A percentile compares a stretch with the other conserved stretches of the same genome.
Conservation (phyloP, 2,113 vertebrate species). For the Ancistrus triradiatus region DNA sequence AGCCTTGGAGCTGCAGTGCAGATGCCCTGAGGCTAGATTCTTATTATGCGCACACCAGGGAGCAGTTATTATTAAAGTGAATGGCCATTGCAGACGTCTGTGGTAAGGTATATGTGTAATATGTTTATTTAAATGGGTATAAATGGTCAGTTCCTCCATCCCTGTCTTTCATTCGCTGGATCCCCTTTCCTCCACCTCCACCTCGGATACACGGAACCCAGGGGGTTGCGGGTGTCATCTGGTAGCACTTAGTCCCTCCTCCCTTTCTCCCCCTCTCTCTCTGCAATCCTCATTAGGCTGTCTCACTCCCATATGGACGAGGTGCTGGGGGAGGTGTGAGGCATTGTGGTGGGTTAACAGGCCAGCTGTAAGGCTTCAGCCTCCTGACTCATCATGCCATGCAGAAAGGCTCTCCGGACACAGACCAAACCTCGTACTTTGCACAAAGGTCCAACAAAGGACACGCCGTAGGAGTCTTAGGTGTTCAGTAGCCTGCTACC, state of each 20-base stretch:
- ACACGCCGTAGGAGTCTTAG: background rate
- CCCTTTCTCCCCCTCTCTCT: constrained; percentile 27
- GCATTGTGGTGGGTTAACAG: constrained; percentile 29
- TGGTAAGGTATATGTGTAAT: background rate
- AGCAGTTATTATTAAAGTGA: constrained; percentile 22
- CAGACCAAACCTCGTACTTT: background rate
- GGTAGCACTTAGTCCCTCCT: constrained; percentile 53
- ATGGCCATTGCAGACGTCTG: constrained; percentile 19
- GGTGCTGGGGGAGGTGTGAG: constrained; percentile 18
- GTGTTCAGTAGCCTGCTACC: no score
- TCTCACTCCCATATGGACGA: constrained; percentile 18
- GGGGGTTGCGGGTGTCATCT: constrained; percentile 51
- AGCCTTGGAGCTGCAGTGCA: constrained; percentile 1
- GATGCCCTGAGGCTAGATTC: constrained; percentile 7
- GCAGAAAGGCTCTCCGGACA: constrained; percentile 13
- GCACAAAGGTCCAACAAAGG: background rate
- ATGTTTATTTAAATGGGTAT: constrained; percentile 23
- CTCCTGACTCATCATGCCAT: constrained; percentile 32
- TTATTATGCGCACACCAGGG: constrained; percentile 5
- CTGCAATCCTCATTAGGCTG: constrained; percentile 57
- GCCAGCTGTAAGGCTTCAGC: constrained; percentile 36
- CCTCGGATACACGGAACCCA: constrained; percentile 14
- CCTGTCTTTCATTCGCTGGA: background rate
- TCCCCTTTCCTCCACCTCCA: background rate
- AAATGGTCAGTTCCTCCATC: constrained; percentile 4